Evolutionary conservation across 1,140 invertebrate species (phyloP).

Genomic region (Bursaphelenchus mucronatus): DNA sequence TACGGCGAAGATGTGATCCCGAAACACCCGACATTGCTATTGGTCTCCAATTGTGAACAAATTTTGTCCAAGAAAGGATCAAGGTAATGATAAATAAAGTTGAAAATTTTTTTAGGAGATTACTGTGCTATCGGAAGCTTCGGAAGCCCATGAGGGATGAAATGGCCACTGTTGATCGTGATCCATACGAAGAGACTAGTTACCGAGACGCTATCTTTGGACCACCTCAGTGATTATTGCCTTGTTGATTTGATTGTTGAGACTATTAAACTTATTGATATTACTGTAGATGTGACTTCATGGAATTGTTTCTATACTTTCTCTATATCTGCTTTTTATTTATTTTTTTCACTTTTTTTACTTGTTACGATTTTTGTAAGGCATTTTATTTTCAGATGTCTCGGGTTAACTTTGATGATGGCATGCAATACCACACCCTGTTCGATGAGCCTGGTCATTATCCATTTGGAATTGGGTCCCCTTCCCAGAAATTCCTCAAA

Average conservation of each 20-base stretch:
- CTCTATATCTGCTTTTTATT: background rate
- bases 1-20: slow-evolving; percentile 63
- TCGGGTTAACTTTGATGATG: background rate
- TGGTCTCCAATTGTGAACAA: slow-evolving; percentile 64
- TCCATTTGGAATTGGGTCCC: slow-evolving; percentile 31
- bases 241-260: slow-evolving; percentile 20
- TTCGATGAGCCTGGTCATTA: slow-evolving; percentile 18
- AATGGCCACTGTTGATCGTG: background rate
- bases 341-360: background rate
- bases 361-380: slow-evolving; percentile 1
- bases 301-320: slow-evolving; percentile 1
- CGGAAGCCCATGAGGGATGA: slow-evolving; percentile 11
- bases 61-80: slow-evolving; percentile 50
- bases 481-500: slow-evolving; percentile 19
- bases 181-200: slow-evolving; percentile 1
- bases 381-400: background rate
- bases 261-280: background rate
- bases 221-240: slow-evolving; percentile 5
- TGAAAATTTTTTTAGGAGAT: slow-evolving; percentile 34
- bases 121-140: slow-evolving; percentile 49
- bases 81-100: slow-evolving; percentile 25
- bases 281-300: slow-evolving; percentile 19
- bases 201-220: slow-evolving; percentile 5
- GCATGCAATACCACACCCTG: slow-evolving; percentile 16
- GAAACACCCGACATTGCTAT: slow-evolving; percentile 61